Evolutionary conservation across 2,113 vertebrate genomes (phyloP).

Genomic region (Murina feae): DNA sequence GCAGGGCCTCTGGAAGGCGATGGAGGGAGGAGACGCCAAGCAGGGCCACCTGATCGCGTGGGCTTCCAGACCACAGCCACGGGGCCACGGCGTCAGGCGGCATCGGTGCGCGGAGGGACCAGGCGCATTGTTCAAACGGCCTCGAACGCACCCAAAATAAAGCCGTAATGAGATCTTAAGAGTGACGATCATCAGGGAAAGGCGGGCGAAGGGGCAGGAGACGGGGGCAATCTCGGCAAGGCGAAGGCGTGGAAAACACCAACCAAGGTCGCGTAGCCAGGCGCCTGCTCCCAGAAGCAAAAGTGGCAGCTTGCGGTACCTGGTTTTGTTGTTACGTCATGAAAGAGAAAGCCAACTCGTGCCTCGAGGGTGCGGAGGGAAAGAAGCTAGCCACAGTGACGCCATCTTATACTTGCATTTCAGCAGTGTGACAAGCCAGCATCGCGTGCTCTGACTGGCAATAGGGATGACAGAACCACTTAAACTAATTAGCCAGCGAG

Average conservation of each 20-base stretch:
- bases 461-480: constrained; percentile 47
- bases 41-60: background rate
- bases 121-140: background rate
- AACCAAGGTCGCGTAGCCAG: background rate
- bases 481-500: constrained; percentile 56
- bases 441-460: background rate
- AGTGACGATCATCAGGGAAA: background rate
- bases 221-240: background rate
- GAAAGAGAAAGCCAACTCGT: background rate
- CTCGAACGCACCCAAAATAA: background rate
- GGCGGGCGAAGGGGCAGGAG: background rate
- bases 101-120: background rate
- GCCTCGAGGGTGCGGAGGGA: background rate
- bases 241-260: background rate
- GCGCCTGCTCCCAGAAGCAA: background rate
- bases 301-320: background rate
- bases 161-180: background rate
- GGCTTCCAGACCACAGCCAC: background rate
- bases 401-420: background rate
- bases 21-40: background rate
- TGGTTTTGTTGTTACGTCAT: background rate
- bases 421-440: constrained; percentile 1
- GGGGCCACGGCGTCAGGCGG: background rate
- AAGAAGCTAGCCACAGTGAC: background rate
- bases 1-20: background rate